phyloP scores from a whole-genome alignment of 2,113 vertebrate species.

The Platysternon megacephalum region DNA sequence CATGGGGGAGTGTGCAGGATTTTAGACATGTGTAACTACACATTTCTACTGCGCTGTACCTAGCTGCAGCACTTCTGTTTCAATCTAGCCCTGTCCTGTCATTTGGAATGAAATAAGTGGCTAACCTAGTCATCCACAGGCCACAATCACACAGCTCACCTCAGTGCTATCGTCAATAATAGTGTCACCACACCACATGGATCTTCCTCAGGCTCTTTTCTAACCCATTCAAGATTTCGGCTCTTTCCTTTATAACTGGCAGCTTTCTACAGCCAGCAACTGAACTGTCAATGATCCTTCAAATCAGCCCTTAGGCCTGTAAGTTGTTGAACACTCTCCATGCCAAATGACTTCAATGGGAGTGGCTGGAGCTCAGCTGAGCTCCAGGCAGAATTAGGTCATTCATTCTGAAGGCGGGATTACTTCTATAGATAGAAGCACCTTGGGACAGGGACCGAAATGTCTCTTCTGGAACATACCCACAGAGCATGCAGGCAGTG shows the following conservation, averaged over 20 bases:
- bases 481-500: background rate
- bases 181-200: accelerated
- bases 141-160: background rate
- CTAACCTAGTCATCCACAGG: background rate
- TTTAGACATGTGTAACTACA: accelerated
- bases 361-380: background rate
- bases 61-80: background rate
- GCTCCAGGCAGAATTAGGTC: background rate
- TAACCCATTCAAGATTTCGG: accelerated
- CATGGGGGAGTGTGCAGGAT: accelerated
- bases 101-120: background rate
- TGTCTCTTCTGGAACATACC: background rate
- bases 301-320: background rate
- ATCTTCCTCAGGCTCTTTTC: background rate
- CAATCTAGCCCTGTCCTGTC: background rate
- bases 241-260: background rate
- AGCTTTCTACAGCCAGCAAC: background rate
- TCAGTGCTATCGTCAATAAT: accelerated
- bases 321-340: background rate
- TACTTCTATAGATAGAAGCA: background rate
- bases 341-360: background rate
- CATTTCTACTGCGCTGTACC: accelerated
- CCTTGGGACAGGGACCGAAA: background rate
- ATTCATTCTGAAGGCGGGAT: background rate
- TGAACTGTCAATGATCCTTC: background rate